phyloP scores from a whole-genome alignment of 2,888 invertebrate genomes.

The Drosophila niveifrons region DNA sequence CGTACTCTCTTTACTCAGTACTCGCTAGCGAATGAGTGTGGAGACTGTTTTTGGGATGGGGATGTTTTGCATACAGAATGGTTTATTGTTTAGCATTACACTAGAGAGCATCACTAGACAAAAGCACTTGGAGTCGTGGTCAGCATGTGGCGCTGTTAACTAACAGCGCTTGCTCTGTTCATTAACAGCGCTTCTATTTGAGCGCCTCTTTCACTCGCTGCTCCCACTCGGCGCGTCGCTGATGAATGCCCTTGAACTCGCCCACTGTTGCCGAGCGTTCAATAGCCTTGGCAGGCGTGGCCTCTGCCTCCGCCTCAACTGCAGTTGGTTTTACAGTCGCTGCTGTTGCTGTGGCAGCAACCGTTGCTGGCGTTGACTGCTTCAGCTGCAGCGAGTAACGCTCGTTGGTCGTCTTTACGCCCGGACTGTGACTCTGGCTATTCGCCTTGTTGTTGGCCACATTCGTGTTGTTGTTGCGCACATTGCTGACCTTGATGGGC shows the following conservation, averaged over 20 bases:
- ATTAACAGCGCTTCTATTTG: constrained; percentile 64
- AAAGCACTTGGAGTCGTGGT: constrained; percentile 61
- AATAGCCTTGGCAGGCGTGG: constrained; percentile 68
- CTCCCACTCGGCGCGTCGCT: constrained; percentile 92
- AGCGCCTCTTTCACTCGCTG: constrained; percentile 89
- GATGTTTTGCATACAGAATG: constrained; percentile 22
- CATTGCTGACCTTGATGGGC: constrained; percentile 71
- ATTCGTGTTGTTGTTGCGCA: constrained; percentile 61
- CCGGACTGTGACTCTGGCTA: constrained; percentile 65
- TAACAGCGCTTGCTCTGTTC: constrained; percentile 27
- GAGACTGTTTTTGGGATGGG: constrained; percentile 15
- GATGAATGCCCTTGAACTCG: constrained; percentile 90
- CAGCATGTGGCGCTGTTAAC: constrained; percentile 24
- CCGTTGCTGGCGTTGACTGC: constrained; percentile 36
- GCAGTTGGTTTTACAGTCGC: constrained; percentile 33
- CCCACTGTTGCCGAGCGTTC: constrained; percentile 83
- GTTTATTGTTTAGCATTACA: constrained; percentile 15
- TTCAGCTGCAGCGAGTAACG: constrained; percentile 68
- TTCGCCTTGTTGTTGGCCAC: constrained; percentile 68
- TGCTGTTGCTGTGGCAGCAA: constrained; percentile 44
- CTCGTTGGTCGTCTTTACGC: constrained; percentile 49
- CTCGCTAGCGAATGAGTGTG: constrained; percentile 8
- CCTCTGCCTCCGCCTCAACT: constrained; percentile 27
- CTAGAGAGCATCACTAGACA: constrained; percentile 56
- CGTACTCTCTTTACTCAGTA: too few relatives aligned